Evolutionary conservation across 2,113 vertebrate genomes (phyloP), one percentile per base, ranked within the genome.

Genomic region (Thalassoma bifasciatum): DNA sequence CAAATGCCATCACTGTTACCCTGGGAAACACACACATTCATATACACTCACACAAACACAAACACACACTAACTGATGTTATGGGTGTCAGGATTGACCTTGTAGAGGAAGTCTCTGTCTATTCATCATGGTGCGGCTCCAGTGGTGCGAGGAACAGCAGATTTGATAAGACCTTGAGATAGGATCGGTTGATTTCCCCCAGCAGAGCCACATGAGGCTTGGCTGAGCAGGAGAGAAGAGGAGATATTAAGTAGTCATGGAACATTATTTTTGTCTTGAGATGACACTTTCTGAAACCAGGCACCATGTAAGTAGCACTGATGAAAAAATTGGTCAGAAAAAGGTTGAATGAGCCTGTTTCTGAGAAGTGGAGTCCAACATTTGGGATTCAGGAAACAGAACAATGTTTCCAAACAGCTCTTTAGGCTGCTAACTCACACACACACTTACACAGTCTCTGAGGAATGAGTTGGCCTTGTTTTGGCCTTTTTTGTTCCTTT

Each of bases 71-170:
- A 30, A 2, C 1, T 4, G 42, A 60, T 59, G 44, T 61, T 69
- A 16, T 36, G 66, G 64, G 66, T 8, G 72, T 82, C 62, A 14
- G 49, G 58, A 63, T n/a, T 51, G 82, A 88, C 87, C 84, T 91
- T 88, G 84, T 70, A 59, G 73, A 86, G 80, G 72, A 87, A 91
- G 86, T 82, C 75, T 69, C 67, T 24, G 50, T 19, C 38, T 68
- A 49, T 87, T 66, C 51, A 84, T 89, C 89, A 88, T 51, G 72
- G 40, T 69, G 6, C 21, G 37, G 71, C 77, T 79, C 53, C 59
- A 49, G 38, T 12, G 44, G 73, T 22, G 82, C 40, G 46, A 38
- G 21, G n/a, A 77, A 56, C 60, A 53, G 59, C 16, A 79, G 82
- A 71, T 82, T 23, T 75, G 75, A 87, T 79, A 34, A 66, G 70